A percentile compares a stretch with the other conserved stretches of the same genome.
These are phyloP conservation scores for Crotalus adamanteus DNA, from an alignment of 2,797 vertebrate genomes.

Conservation along the genomic window DNA sequence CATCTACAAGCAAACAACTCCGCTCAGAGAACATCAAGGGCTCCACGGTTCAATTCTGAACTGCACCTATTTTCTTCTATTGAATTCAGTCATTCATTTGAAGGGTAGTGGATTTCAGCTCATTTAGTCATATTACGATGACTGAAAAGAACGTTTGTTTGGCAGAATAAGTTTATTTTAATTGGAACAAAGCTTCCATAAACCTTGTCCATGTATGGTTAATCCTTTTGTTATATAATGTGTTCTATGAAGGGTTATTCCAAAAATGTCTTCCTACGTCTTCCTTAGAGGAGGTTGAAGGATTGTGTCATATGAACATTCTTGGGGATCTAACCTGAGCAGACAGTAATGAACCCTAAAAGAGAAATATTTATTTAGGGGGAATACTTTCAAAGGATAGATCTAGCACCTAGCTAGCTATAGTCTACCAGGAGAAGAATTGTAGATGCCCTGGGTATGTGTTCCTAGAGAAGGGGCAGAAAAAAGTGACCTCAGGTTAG, in stretches of 20 bases:
- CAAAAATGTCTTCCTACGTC: background rate
- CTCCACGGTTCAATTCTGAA: background rate
- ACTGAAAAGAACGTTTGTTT: background rate
- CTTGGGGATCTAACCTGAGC: background rate
- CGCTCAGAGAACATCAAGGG: background rate
- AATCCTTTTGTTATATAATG: background rate
- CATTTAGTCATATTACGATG: background rate
- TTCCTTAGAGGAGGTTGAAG: background rate
- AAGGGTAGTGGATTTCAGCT: background rate
- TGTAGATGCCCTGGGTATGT: background rate
- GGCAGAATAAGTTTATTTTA: conserved; percentile 6
- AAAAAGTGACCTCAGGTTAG: background rate
- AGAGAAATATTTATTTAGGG: background rate
- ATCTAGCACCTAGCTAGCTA: background rate
- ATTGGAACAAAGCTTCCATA: background rate
- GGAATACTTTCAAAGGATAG: background rate
- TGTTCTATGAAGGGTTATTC: background rate
- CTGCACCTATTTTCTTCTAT: background rate
- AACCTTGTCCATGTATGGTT: background rate
- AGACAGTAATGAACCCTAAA: background rate
- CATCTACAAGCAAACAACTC: background rate
- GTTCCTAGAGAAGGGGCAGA: background rate
- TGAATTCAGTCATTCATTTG: background rate
- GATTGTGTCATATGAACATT: background rate
- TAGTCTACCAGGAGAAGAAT: background rate